A percentile compares a stretch with the other conserved stretches of the same genome.
phyloP scores from a whole-genome alignment of 2,113 vertebrate genomes.

The Gallinago jamesoni region DNA sequence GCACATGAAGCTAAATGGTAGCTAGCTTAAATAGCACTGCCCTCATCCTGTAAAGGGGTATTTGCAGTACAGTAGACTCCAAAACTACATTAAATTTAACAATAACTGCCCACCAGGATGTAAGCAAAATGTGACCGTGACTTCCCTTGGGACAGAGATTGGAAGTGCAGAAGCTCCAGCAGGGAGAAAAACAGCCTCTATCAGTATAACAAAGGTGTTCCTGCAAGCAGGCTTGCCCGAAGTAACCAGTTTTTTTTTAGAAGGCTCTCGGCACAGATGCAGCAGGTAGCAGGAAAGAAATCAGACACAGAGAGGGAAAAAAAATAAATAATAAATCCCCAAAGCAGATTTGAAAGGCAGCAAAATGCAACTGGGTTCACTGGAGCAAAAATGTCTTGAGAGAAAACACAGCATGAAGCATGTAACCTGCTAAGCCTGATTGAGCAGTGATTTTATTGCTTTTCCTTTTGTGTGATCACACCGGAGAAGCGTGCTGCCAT shows the following conservation, averaged over 20 bases:
- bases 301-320: neutral
- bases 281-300: neutral
- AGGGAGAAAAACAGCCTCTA: neutral
- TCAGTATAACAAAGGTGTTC: fast-evolving
- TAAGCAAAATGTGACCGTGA: neutral
- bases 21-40: neutral
- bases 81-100: neutral
- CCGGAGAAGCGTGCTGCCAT: fast-evolving
- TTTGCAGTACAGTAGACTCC: neutral
- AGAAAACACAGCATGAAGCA: neutral
- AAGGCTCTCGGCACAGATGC: no score
- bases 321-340: neutral
- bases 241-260: neutral
- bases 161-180: neutral
- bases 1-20: neutral
- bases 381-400: neutral
- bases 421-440: neutral
- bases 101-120: neutral
- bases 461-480: neutral
- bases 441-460: neutral
- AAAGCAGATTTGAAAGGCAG: neutral
- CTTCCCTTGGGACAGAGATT: neutral
- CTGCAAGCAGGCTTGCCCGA: neutral
- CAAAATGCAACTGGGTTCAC: neutral
- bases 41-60: neutral